A percentile compares a stretch with the other conserved stretches of the same genome.
Conservation (phyloP, 2,113 vertebrate species). For the Synchiropus splendidus region DNA sequence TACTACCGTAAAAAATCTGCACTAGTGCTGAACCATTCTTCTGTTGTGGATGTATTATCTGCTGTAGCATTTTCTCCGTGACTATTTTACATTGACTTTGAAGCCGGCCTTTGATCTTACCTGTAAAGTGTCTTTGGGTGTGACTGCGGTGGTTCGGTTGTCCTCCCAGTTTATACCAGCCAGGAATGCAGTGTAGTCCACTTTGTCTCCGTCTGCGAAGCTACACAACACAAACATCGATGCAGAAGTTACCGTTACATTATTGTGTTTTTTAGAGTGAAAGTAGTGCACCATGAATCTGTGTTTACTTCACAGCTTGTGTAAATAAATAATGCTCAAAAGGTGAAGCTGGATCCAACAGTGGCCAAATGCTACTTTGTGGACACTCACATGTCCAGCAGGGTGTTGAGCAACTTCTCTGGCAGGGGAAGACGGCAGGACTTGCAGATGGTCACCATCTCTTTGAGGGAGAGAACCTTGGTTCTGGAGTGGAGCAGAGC, state of each 20-base stretch:
- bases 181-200: constrained; percentile 75
- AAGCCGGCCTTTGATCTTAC: constrained; percentile 24
- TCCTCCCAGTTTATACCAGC: constrained; percentile 76
- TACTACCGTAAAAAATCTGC: too few relatives aligned
- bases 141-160: constrained; percentile 48
- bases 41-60: too few relatives aligned
- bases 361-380: neutral
- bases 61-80: too few relatives aligned
- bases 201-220: constrained; percentile 54
- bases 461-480: constrained; percentile 64
- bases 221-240: constrained; percentile 25
- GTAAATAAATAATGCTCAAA: neutral
- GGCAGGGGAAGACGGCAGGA: constrained; percentile 72
- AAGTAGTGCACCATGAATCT: too few relatives aligned
- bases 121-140: constrained; percentile 34
- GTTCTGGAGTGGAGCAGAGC: constrained; percentile 54
- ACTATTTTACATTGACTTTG: too few relatives aligned
- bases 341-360: neutral
- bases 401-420: constrained; percentile 64
- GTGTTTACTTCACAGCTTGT: neutral
- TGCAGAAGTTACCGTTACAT: too few relatives aligned
- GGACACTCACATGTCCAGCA: constrained; percentile 71
- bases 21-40: too few relatives aligned
- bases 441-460: constrained; percentile 73
- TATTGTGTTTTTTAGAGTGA: too few relatives aligned